Evolutionary conservation across 2,113 vertebrate genomes (phyloP).

Genomic region (Anthoscopus minutus): DNA sequence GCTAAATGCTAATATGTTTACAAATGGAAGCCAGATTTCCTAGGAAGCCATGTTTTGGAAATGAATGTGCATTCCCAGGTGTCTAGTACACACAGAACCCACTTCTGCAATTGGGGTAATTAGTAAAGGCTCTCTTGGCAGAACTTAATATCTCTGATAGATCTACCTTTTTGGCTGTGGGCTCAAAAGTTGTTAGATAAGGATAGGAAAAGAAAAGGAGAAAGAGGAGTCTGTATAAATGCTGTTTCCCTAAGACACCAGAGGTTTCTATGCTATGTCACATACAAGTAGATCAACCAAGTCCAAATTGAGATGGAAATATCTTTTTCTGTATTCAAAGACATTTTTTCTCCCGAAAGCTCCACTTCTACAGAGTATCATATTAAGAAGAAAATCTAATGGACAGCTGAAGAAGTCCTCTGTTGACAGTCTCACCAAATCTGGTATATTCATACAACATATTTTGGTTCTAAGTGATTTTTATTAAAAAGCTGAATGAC

Average conservation of each 20-base stretch:
- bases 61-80: not conserved
- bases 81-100: rapidly evolving
- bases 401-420: not conserved
- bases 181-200: not conserved
- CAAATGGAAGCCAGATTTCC: not conserved
- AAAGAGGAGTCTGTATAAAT: not conserved
- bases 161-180: rapidly evolving
- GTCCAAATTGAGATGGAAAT: not conserved
- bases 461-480: not conserved
- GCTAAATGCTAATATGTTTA: not conserved
- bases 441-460: not conserved
- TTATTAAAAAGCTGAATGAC: not conserved
- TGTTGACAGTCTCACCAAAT: not conserved
- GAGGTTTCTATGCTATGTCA: not conserved
- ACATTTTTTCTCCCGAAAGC: not conserved
- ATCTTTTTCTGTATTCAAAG: not conserved
- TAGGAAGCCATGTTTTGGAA: not conserved
- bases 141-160: not conserved
- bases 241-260: not conserved
- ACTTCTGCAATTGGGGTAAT: not conserved
- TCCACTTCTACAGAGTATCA: not conserved
- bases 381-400: not conserved
- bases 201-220: not conserved
- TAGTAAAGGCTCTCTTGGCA: not conserved
- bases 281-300: not conserved